A percentile compares a stretch with the other conserved stretches of the same genome.
phyloP scores from a whole-genome alignment of 2,797 vertebrate species.

The Allobates femoralis region DNA sequence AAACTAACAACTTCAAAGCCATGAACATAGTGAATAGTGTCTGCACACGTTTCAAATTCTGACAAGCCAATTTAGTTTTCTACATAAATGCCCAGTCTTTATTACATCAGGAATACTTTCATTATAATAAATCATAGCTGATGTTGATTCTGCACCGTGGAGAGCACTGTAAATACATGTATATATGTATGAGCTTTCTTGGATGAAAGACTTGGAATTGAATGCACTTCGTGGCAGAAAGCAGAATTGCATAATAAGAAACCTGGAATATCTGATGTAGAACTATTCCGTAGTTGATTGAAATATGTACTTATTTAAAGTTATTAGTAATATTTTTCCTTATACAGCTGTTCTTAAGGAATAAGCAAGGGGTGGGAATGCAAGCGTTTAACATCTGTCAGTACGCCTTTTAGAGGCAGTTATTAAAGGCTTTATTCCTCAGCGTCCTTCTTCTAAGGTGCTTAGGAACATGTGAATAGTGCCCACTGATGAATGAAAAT shows the following conservation, averaged over 20 bases:
- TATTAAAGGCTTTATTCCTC: too few relatives aligned
- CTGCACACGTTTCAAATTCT: background rate
- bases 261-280: background rate
- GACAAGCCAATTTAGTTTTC: background rate
- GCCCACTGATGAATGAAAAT: too few relatives aligned
- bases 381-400: background rate
- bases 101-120: background rate
- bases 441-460: too few relatives aligned
- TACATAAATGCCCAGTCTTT: background rate
- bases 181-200: slow-evolving; percentile 19
- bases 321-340: background rate
- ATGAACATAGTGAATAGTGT: background rate
- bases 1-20: slow-evolving; percentile 21
- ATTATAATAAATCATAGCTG: slow-evolving; percentile 3
- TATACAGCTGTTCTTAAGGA: background rate
- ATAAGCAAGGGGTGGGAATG: background rate
- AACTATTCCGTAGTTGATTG: background rate
- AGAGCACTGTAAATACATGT: background rate
- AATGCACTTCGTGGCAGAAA: background rate
- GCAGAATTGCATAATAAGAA: background rate
- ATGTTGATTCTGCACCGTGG: background rate
- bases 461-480: too few relatives aligned
- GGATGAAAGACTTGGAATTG: background rate
- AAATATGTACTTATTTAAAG: background rate
- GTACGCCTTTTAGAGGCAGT: too few relatives aligned